Evolutionary conservation across 1,140 invertebrate species (phyloP).

Genomic region (Dolichoris vasculosae): DNA sequence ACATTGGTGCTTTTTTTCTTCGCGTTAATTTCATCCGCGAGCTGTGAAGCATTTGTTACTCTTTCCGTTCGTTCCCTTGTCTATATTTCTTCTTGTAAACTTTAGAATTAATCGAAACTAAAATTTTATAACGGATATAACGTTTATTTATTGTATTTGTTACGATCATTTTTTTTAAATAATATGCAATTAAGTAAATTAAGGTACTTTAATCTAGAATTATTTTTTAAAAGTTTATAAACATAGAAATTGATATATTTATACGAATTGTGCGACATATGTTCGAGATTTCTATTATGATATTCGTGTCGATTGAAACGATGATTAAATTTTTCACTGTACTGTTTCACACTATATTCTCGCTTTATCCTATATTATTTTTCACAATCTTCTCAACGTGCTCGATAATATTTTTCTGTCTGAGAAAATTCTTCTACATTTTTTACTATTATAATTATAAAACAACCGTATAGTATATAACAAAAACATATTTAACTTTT

Average conservation of each 20-base stretch:
- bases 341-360: background rate
- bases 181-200: no score
- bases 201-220: background rate
- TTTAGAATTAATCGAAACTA: background rate
- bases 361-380: background rate
- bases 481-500: no score
- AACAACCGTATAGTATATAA: no score
- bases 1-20: background rate
- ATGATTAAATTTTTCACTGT: background rate
- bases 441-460: background rate
- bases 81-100: background rate
- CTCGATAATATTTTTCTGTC: background rate
- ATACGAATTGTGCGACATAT: background rate
- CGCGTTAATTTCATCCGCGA: background rate
- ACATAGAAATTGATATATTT: background rate
- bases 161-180: background rate
- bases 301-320: background rate
- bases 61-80: background rate
- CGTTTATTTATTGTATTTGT: background rate
- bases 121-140: background rate
- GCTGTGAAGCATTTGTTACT: background rate
- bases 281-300: background rate
- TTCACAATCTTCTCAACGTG: background rate
- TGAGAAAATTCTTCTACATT: background rate
- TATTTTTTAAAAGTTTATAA: background rate